Evolutionary conservation across 2,888 invertebrate genomes (phyloP), one percentile per base, ranked within the genome.

Genomic region (Oscheius onirici): DNA sequence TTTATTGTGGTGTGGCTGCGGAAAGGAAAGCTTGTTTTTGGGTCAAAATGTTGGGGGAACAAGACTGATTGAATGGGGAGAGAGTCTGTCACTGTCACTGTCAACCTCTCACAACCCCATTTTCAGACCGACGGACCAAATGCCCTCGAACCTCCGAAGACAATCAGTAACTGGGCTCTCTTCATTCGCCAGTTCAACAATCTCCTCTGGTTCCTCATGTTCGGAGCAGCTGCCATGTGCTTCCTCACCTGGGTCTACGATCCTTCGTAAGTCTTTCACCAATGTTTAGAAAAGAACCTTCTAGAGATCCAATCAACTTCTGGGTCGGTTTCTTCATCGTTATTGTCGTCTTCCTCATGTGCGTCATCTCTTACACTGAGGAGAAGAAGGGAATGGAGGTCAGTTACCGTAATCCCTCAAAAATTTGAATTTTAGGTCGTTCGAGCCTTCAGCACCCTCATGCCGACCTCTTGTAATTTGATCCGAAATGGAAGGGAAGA

Each of bases 111-210:
- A 1, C 2, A n/a, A n/a, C n/a, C n/a, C n/a, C 3, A 1, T 51
- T 69, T 74, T 13, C 40, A 78, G 73, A 71, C 67, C 20, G 73
- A 80, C 63, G 84, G 84, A 26, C 75, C 71, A 20, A 84, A 84
- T 69, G 76, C 82, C 20, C 72, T 84, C 8, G 74, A 73, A 2
- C 78, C 83, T 13, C 83, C 83, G 11, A 79, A 80, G 67, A 72
- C 76, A 10, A 76, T 81, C 55, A 75, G 77, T 24, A 84, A 84
- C 69, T 70, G 78, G 63, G 73, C 75, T 41, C 69, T 84, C n/a
- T 84, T 84, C 68, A 69, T 77, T 10, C 73, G 81, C 44, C 84
- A 84, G 54, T 84, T 84, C 73, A 76, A 83, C 61, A 82, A 84
- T 68, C 80, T 83, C 61, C 82, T 84, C 51, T 84, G 84, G 84